A percentile compares a stretch with the other conserved stretches of the same genome.
Conservation (phyloP, 1,140 invertebrate species). For the Atta cephalotes region DNA sequence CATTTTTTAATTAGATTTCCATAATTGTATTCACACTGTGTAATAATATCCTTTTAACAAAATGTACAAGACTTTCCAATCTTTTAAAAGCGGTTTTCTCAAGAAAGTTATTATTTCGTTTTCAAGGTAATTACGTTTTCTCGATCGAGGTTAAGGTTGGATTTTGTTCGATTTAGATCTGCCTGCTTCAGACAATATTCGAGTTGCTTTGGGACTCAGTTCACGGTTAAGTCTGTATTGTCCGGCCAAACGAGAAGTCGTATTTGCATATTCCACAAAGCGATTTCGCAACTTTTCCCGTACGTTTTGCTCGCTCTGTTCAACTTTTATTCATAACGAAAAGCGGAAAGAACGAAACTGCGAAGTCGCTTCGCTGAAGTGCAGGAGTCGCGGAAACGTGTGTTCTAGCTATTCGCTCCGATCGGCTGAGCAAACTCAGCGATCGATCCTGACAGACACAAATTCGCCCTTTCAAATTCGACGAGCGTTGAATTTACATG, state of each 20-base stretch:
- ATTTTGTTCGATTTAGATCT: not conserved
- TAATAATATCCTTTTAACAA: not conserved
- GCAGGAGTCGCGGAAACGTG: not conserved
- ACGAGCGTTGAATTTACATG: conserved; percentile 47
- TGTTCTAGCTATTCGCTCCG: conserved; percentile 9
- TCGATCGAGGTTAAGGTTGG: conserved; percentile 34
- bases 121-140: not conserved
- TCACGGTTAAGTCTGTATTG: conserved; percentile 37
- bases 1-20: not conserved
- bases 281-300: conserved; percentile 32
- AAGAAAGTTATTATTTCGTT: not conserved
- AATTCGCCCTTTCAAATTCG: conserved; percentile 38
- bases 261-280: conserved; percentile 49
- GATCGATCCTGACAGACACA: conserved; percentile 43
- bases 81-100: not conserved
- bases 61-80: not conserved
- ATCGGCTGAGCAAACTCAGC: conserved; percentile 27
- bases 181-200: conserved; percentile 35
- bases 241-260: conserved; percentile 20
- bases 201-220: not conserved
- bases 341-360: conserved; percentile 4
- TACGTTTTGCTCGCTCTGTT: conserved; percentile 1
- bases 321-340: conserved; percentile 46
- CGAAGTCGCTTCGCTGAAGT: conserved; percentile 15
- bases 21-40: not conserved